Percentiles rank a stretch among this genome's conserved stretches.
Evolutionary conservation across 2,797 vertebrate species (phyloP).

Genomic region (Dicrostonyx torquatus): DNA sequence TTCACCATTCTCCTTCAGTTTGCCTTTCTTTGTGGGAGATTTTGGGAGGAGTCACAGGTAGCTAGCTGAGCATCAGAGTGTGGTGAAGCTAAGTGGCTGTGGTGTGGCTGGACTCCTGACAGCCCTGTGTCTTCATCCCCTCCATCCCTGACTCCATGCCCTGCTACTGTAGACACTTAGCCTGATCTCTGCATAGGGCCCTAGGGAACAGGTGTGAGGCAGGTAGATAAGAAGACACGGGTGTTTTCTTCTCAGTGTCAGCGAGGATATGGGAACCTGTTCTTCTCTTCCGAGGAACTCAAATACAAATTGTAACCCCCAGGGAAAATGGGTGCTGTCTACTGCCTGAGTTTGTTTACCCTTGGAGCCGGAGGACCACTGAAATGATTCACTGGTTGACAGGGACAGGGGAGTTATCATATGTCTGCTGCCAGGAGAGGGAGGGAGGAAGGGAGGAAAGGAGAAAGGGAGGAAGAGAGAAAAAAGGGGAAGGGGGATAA

Average conservation of each 20-base stretch:
- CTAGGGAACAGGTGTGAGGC: conserved; percentile 15
- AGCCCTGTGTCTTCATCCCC: neutral
- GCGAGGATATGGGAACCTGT: conserved; percentile 53
- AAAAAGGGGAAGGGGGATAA: rapidly evolving
- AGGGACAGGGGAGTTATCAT: rapidly evolving
- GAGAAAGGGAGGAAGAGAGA: rapidly evolving
- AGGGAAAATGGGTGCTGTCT: neutral
- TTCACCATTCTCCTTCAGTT: rapidly evolving
- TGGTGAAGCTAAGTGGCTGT: rapidly evolving
- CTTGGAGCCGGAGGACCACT: rapidly evolving
- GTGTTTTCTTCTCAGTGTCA: rapidly evolving
- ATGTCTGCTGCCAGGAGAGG: rapidly evolving
- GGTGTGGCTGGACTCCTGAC: neutral
- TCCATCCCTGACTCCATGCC: neutral
- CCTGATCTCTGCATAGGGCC: rapidly evolving
- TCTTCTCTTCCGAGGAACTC: conserved; percentile 34
- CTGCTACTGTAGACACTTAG: neutral
- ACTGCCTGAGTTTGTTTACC: neutral
- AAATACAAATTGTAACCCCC: neutral
- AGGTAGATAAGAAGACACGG: neutral
- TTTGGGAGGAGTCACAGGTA: neutral
- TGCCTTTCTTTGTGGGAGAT: neutral
- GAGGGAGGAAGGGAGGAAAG: rapidly evolving
- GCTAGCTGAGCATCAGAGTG: rapidly evolving
- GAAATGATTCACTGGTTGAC: neutral